Evolutionary conservation across 2,113 vertebrate genomes (phyloP).

Genomic region (Corythornis vintsioides): DNA sequence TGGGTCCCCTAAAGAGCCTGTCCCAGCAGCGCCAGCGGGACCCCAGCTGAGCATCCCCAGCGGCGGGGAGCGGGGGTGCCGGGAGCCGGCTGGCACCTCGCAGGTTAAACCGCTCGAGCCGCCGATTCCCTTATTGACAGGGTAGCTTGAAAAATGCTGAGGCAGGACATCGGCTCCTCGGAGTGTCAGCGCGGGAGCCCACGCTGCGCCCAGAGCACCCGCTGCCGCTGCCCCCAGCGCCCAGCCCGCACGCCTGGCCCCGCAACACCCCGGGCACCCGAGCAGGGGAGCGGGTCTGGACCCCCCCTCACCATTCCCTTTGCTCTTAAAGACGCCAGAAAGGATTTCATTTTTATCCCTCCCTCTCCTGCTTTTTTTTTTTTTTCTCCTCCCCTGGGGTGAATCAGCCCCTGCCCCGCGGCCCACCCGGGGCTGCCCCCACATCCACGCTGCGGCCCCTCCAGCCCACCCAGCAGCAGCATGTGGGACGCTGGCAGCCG

Average conservation of each 20-base stretch:
- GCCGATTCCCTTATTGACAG: constrained; percentile 34
- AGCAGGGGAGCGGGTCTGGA: accelerated
- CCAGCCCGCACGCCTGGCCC: not conserved
- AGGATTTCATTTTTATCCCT: not conserved
- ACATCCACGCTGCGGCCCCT: not conserved
- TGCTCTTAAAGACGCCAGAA: not conserved
- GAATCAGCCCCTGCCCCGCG: not conserved
- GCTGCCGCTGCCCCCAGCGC: not conserved
- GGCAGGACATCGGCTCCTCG: constrained; percentile 3
- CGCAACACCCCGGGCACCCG: not conserved
- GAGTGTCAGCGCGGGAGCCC: not conserved
- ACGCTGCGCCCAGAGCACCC: not conserved
- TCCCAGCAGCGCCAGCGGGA: accelerated
- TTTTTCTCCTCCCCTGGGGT: not conserved
- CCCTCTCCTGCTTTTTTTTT: not conserved
- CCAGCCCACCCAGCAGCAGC: not conserved
- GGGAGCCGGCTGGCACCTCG: not conserved
- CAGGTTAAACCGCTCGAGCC: constrained; percentile 5
- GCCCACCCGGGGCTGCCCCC: not conserved
- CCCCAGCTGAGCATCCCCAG: accelerated
- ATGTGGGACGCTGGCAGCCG: not conserved
- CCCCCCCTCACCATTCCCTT: not conserved
- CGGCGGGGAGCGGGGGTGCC: accelerated
- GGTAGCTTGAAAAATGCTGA: constrained; percentile 33
- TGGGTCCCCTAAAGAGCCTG: not conserved